Evolutionary conservation across 1,140 invertebrate genomes (phyloP), one percentile per base, ranked within the genome.

Genomic region (Caerostris extrusa): DNA sequence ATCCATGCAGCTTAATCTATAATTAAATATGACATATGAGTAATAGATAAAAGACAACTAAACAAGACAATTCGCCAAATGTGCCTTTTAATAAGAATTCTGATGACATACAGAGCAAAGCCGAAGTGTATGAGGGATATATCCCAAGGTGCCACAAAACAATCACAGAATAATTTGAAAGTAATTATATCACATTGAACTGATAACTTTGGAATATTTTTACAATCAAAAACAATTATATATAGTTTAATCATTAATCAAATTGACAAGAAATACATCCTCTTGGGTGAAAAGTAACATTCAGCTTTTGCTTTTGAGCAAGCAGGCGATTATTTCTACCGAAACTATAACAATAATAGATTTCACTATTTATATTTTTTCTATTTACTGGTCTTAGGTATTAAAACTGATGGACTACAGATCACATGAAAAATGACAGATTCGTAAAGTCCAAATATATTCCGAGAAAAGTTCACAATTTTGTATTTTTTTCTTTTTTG

Each of bases 31-130:
- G 34, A 34, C 34, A 34, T 34, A 34, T 34, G 34, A 2, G 34
- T 34, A 34, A 34, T 34, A 34, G 34, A 34, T 34, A 34, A 34
- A 19, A 71, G 34, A 77, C 7, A 85, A 85, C 57, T 7, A 85
- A 58, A 5, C n/a, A 88, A 88, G 50, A 88, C 86, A 77, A 60
- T n/a, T 89, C 92, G 85, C 86, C 92, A 93, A 93, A 77, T 93
- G 92, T 93, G 92, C 92, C 71, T 93, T 93, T 93, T 88, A 93
- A 71, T 93, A 93, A 93, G 91, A 93, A 93, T 87, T 87, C 82
- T 93, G 91, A 93, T 89, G 92, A 93, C 85, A 88, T 93, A 93
- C 92, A 93, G 92, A 93, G 92, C 92, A 93, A 93, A 93, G 92
- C 92, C 50, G 69, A 81, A 93, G 92, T 93, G 92, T 93, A 93